Conservation (phyloP, 2,113 vertebrate genomes). For the Orthonyx spaldingii region DNA sequence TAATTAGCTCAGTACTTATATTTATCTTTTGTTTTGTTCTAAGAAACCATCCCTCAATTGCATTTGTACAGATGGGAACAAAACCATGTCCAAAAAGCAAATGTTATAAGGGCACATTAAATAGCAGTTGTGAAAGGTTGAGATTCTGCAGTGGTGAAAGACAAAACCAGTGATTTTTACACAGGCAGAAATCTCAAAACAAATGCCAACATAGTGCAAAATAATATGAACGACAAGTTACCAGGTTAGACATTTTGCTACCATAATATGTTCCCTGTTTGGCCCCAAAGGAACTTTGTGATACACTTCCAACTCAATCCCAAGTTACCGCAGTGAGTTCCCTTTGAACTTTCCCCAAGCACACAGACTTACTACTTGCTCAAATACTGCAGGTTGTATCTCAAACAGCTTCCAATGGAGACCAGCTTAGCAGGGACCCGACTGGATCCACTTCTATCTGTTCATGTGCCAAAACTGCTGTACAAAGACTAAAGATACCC, state of each 20-base stretch:
- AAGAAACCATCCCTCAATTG: not conserved
- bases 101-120: not conserved
- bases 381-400: not conserved
- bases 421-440: not conserved
- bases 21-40: not conserved
- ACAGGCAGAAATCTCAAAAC: not conserved
- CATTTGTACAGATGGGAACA: not conserved
- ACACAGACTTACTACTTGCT: not conserved
- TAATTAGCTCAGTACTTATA: not conserved
- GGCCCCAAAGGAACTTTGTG: not conserved
- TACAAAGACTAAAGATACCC: not conserved
- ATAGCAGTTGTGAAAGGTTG: not conserved
- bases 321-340: not conserved
- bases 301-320: not conserved
- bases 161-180: not conserved
- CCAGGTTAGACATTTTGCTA: not conserved
- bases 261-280: not conserved
- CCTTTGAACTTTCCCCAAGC: not conserved
- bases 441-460: not conserved
- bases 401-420: not conserved
- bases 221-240: not conserved
- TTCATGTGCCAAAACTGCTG: not conserved
- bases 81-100: not conserved
- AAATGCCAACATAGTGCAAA: not conserved
- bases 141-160: not conserved